phyloP scores from a whole-genome alignment of 2,797 vertebrate genomes.

The Alauda arvensis region DNA sequence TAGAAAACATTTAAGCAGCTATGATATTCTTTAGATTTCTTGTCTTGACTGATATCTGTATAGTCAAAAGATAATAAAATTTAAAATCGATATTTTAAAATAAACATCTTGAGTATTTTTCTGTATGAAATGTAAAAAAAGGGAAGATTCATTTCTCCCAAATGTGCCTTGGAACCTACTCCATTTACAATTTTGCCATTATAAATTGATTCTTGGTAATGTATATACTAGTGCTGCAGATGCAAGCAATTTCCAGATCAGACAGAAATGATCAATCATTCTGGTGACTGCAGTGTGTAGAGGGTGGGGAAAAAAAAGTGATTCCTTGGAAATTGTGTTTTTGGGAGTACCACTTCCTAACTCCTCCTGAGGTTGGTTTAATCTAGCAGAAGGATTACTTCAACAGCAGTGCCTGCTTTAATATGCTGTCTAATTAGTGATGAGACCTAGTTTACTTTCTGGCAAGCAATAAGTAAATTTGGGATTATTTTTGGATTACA shows the following conservation, averaged over 20 bases:
- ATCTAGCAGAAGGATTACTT: background rate
- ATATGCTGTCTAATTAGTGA: background rate
- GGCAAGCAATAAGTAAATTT: background rate
- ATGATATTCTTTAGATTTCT: background rate
- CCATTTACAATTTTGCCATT: background rate
- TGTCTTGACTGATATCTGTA: background rate
- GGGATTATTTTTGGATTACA: background rate
- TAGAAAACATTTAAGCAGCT: background rate
- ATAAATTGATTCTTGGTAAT: background rate
- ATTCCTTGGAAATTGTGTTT: background rate
- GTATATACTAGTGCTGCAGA: background rate
- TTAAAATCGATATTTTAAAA: background rate
- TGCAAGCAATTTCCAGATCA: slow-evolving; percentile 17
- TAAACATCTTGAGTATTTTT: background rate
- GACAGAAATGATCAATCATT: background rate
- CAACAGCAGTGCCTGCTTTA: background rate
- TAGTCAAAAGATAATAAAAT: background rate
- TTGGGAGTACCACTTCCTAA: background rate
- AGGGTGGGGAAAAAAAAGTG: rapidly evolving
- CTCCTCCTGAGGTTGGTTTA: background rate
- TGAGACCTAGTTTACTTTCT: background rate
- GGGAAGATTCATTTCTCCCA: background rate
- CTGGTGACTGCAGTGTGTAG: background rate
- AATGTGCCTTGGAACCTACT: background rate
- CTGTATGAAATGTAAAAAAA: background rate